Percentiles rank a stretch among this genome's conserved stretches.
phyloP scores from a whole-genome alignment of 2,888 invertebrate genomes.

The Parelbella ahira region DNA sequence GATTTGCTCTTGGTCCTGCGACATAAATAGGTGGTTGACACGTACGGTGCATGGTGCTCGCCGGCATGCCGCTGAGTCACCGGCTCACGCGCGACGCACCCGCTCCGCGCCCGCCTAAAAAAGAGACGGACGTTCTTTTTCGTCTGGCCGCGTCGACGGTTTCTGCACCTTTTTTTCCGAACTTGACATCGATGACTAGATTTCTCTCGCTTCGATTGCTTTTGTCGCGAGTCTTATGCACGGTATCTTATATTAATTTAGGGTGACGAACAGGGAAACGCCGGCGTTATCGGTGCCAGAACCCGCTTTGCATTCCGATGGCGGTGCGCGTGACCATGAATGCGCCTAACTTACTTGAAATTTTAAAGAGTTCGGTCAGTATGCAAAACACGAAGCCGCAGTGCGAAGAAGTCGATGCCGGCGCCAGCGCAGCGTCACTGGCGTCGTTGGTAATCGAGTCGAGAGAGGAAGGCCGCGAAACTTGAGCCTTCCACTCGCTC shows the following conservation, averaged over 20 bases:
- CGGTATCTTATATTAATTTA: slow-evolving; percentile 2
- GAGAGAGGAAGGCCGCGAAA: slow-evolving; percentile 72
- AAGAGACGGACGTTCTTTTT: slow-evolving; percentile 53
- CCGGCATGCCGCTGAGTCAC: slow-evolving; percentile 51
- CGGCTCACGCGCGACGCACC: slow-evolving; percentile 56
- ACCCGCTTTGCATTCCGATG: slow-evolving; percentile 20
- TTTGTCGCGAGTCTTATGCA: slow-evolving; percentile 19
- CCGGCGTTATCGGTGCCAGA: neutral
- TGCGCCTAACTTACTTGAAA: slow-evolving; percentile 20
- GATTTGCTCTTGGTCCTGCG: slow-evolving; percentile 77
- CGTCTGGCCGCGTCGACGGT: slow-evolving; percentile 39
- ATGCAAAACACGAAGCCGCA: slow-evolving; percentile 48
- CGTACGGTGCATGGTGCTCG: slow-evolving; percentile 66
- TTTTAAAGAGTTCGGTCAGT: slow-evolving; percentile 46
- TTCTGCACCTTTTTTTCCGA: slow-evolving; percentile 40
- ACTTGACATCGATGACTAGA: slow-evolving; percentile 38
- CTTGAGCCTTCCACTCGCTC: slow-evolving; percentile 65
- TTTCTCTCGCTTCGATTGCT: slow-evolving; percentile 34
- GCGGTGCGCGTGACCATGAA: slow-evolving; percentile 4
- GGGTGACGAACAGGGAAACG: neutral
- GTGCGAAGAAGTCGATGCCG: slow-evolving; percentile 50
- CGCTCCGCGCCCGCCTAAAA: slow-evolving; percentile 36
- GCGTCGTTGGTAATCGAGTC: slow-evolving; percentile 72
- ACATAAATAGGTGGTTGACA: slow-evolving; percentile 79
- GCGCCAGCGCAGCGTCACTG: slow-evolving; percentile 68